A percentile compares a stretch with the other conserved stretches of the same genome.
Conservation (phyloP, 2,797 vertebrate species). For the Chaetodon trifasciatus region DNA sequence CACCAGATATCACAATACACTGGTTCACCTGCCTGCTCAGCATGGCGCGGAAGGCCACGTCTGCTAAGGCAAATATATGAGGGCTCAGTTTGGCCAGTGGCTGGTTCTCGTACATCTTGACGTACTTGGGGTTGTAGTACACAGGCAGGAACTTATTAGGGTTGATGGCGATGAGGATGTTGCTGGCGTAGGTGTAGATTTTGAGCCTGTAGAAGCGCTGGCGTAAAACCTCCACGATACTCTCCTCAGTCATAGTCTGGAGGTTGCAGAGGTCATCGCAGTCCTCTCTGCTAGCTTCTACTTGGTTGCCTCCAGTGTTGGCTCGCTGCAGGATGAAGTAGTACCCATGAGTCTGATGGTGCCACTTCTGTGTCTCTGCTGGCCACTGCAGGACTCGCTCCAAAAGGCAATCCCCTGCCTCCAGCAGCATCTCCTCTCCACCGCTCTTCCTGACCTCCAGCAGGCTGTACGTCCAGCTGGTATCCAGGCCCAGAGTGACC, state of each 20-base stretch:
- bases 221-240: slow-evolving; percentile 86
- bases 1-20: slow-evolving; percentile 94
- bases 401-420: slow-evolving; percentile 85
- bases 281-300: slow-evolving; percentile 80
- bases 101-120: slow-evolving; percentile 96
- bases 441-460: slow-evolving; percentile 90
- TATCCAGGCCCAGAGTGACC: slow-evolving; percentile 84
- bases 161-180: slow-evolving; percentile 94
- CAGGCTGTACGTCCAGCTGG: slow-evolving; percentile 84
- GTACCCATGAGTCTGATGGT: slow-evolving; percentile 88
- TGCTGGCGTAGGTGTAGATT: slow-evolving; percentile 95
- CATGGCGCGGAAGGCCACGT: slow-evolving; percentile 92
- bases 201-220: slow-evolving; percentile 90
- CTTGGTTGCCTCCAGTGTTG: slow-evolving; percentile 60
- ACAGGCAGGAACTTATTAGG: slow-evolving; percentile 95
- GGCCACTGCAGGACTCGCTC: slow-evolving; percentile 93
- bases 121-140: slow-evolving; percentile 97
- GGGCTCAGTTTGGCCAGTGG: slow-evolving; percentile 92
- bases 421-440: slow-evolving; percentile 87
- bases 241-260: slow-evolving; percentile 86
- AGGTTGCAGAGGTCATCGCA: slow-evolving; percentile 92
- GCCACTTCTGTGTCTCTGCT: slow-evolving; percentile 85
- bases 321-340: slow-evolving; percentile 89
- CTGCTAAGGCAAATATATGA: slow-evolving; percentile 95
- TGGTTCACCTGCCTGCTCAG: slow-evolving; percentile 90